A percentile compares a stretch with the other conserved stretches of the same genome.
Conservation (phyloP, 2,113 vertebrate species). For the Canis aureus region DNA sequence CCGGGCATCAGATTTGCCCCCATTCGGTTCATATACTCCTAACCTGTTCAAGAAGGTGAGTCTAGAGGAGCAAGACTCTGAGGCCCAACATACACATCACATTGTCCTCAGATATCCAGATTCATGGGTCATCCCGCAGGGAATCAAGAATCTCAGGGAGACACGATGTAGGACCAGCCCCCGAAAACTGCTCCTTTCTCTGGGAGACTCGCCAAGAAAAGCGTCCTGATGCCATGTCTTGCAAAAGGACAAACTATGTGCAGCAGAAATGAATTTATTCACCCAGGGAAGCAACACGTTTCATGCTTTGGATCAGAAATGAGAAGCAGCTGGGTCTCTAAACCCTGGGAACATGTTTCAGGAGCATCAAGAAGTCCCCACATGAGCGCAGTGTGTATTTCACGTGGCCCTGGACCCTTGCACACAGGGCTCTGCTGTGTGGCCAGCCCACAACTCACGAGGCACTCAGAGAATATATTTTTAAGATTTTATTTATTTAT, state of each 20-base stretch:
- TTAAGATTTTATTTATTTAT: too few relatives aligned
- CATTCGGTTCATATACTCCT: fast-evolving
- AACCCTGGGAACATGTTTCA: neutral
- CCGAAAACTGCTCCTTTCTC: neutral
- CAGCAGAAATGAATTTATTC: neutral
- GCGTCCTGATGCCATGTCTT: neutral
- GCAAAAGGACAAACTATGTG: neutral
- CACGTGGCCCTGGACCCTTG: too few relatives aligned
- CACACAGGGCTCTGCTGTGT: fast-evolving
- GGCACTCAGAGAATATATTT: too few relatives aligned
- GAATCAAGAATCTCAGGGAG: neutral
- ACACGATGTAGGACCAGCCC: neutral
- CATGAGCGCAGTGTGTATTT: fast-evolving
- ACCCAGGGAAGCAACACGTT: neutral
- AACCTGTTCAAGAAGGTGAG: neutral
- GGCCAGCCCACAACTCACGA: neutral
- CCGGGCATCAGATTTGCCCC: neutral
- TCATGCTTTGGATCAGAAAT: neutral
- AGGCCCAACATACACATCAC: too few relatives aligned
- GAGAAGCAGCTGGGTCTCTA: too few relatives aligned
- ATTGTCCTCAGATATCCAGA: neutral
- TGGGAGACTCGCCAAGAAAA: neutral
- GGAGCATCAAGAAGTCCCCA: neutral
- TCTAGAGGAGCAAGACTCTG: neutral
- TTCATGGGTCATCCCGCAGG: neutral